phyloP scores from a whole-genome alignment of 2,888 invertebrate species.

The Scaptomyza parva region DNA sequence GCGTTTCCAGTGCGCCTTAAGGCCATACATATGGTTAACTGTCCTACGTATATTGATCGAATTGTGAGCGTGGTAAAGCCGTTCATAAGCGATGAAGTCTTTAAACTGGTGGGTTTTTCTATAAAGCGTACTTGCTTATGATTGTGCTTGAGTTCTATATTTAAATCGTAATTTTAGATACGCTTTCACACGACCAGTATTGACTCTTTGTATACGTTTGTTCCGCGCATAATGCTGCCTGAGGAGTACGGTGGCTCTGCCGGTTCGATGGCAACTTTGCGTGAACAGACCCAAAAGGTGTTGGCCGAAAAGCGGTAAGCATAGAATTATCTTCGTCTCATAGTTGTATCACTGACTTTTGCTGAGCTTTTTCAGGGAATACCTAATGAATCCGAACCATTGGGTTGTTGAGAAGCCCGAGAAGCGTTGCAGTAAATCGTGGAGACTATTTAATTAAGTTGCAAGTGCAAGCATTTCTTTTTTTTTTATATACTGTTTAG shows the following conservation, averaged over 20 bases:
- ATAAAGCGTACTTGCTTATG: not conserved
- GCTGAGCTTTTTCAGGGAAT: constrained; percentile 85
- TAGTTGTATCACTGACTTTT: not conserved
- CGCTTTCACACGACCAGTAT: constrained; percentile 89
- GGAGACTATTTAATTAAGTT: constrained; percentile 59
- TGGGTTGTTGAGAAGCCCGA: constrained; percentile 86
- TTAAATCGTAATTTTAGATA: constrained; percentile 84
- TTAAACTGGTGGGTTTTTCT: constrained; percentile 86
- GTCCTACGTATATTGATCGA: constrained; percentile 88
- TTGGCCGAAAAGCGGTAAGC: constrained; percentile 87
- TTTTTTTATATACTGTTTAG: constrained; percentile 15
- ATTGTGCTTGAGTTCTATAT: not conserved
- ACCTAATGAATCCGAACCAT: constrained; percentile 86
- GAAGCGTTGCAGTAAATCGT: constrained; percentile 59
- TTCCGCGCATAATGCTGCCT: constrained; percentile 85
- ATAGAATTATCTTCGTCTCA: not conserved
- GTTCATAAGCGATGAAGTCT: constrained; percentile 88
- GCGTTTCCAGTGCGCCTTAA: constrained; percentile 81
- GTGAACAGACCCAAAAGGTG: constrained; percentile 86
- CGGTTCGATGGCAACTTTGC: constrained; percentile 85
- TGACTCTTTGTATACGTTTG: constrained; percentile 87
- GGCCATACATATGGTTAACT: constrained; percentile 87
- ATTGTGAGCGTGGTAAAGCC: constrained; percentile 87
- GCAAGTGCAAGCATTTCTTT: not conserved
- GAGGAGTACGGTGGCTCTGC: constrained; percentile 80